Conservation (phyloP, 2,797 vertebrate genomes). For the Anguilla megastoma region DNA sequence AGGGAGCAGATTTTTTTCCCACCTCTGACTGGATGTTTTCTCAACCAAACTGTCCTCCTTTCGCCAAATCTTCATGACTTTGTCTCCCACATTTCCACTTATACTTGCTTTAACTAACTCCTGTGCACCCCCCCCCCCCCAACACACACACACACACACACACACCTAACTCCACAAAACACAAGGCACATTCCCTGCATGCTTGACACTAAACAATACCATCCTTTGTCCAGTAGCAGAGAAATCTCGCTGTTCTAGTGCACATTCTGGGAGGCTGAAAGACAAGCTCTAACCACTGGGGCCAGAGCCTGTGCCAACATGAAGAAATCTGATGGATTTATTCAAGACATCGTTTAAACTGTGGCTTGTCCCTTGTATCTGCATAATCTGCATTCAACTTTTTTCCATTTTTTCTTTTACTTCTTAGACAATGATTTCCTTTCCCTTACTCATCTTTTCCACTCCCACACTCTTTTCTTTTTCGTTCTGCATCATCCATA, state of each 20-base stretch:
- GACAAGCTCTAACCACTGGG: background rate
- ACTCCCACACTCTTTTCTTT: background rate
- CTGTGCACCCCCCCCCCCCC: background rate
- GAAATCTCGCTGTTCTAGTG: background rate
- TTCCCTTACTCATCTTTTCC: background rate
- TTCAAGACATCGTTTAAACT: background rate
- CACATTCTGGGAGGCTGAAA: background rate
- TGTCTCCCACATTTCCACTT: background rate
- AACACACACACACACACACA: background rate
- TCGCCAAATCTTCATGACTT: background rate
- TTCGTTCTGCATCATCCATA: background rate
- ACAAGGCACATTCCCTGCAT: background rate
- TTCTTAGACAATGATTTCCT: background rate
- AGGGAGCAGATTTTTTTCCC: background rate
- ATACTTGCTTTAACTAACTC: background rate
- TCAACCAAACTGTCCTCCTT: background rate
- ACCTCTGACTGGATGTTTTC: background rate
- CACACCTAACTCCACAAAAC: background rate
- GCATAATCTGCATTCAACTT: background rate
- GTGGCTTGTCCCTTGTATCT: too few relatives aligned
- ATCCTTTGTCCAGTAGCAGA: background rate
- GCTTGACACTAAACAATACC: slow-evolving; percentile 8
- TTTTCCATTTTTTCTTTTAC: background rate
- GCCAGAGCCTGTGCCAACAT: background rate
- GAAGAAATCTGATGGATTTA: background rate